Base-by-base conservation (phyloP, 2,797 vertebrate genomes). In the Delichon dasypus region DNA sequence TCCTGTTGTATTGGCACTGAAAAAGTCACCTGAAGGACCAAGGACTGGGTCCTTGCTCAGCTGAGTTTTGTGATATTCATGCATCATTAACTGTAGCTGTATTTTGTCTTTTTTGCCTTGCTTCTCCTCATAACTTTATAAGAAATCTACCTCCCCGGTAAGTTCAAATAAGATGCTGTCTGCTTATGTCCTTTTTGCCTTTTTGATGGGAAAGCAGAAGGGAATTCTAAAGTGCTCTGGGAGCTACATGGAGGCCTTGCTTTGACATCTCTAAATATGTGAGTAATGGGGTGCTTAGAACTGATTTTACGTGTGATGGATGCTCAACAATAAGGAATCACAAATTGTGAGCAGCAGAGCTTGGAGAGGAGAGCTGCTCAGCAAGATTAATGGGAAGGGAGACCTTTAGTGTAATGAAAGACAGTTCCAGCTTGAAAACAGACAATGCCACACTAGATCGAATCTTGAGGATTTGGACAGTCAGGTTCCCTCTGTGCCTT, bases 231-330 rank as follows among this genome's bases (percentile, higher is more conserved):
- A 95, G 89, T 76, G 88, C 61, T 67, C 44, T 90, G 84, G 66
- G 77, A 96, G 87, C 73, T 90, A 38, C 77, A 36, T 50, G 79
- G 62, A 95, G 89, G 93, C 95, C 92, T 95, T 95, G 84, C 91
- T 94, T 94, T 96, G 96, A 96, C 96, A 94, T 95, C 67, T 91
- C 93, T 96, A 95, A 96, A 97, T 94, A 94, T 89, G 81, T 96
- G 96, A 97, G 92, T 96, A 96, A 97, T 97, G 89, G 93, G 89
- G 94, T 94, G 76, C 92, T 97, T 95, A 97, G 93, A 94, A 95
- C 89, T 40, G 80, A 94, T 97, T 97, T 91, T 95, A 86, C 15
- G 3, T 95, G 89, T 96, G 96, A 96, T 95, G 73, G 94, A 96
- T 96, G 94, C 91, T 95, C 93, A 92, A 89, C 92, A 95, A 95